phyloP scores from a whole-genome alignment of 2,888 invertebrate species.

The Mycalesis mineus region DNA sequence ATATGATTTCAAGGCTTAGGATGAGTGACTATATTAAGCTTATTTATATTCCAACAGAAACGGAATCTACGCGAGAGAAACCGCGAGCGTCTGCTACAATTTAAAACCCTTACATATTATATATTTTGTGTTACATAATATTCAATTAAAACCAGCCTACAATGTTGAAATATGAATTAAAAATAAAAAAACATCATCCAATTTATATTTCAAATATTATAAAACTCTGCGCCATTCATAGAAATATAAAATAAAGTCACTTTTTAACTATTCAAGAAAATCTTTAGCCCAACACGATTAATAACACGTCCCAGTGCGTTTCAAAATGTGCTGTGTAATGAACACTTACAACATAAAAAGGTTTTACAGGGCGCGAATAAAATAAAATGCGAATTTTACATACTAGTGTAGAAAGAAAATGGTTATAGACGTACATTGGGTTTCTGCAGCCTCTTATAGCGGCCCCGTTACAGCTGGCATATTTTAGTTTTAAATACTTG shows the following conservation, averaged over 20 bases:
- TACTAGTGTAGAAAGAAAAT: constrained; percentile 13
- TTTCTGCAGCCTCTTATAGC: constrained; percentile 4
- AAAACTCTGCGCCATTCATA: neutral
- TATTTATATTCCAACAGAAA: no score
- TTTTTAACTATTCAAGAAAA: constrained; percentile 13
- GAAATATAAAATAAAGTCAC: neutral
- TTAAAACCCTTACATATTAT: no score
- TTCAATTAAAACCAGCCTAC: no score
- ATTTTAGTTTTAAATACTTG: constrained; percentile 2
- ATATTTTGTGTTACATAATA: no score
- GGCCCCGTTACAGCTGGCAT: constrained; percentile 2
- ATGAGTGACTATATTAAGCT: no score
- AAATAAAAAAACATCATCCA: neutral
- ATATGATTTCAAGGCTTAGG: no score
- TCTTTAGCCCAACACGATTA: constrained; percentile 13
- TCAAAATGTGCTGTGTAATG: constrained; percentile 20
- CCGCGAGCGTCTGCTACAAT: no score
- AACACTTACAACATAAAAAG: constrained; percentile 22
- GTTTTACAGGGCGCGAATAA: constrained; percentile 17
- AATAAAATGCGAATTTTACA: constrained; percentile 25
- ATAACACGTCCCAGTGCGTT: constrained; percentile 17
- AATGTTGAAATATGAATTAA: no score
- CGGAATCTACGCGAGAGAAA: no score
- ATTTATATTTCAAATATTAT: neutral
- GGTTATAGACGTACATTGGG: constrained; percentile 15